Conservation (phyloP, 1,140 invertebrate genomes). For the Lepidurus apus region DNA sequence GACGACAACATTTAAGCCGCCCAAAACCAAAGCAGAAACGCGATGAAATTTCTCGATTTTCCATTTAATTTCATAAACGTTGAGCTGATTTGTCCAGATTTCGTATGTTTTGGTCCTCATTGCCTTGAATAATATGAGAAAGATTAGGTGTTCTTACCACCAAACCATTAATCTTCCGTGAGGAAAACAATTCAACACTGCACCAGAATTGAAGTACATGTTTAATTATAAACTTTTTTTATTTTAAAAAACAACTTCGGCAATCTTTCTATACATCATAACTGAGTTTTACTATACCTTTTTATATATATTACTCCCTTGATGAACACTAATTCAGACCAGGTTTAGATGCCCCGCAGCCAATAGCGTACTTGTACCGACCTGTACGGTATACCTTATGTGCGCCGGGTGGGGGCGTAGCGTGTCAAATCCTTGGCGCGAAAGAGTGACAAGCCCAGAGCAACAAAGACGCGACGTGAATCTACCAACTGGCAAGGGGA, state of each 20-base stretch:
- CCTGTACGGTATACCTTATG: too few relatives aligned
- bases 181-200: conserved; percentile 7
- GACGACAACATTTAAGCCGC: conserved; percentile 73
- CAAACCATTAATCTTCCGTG: neutral
- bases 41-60: conserved; percentile 56
- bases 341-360: too few relatives aligned
- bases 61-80: neutral
- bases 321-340: too few relatives aligned
- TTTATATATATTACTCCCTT: too few relatives aligned
- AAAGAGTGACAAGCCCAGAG: too few relatives aligned
- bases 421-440: too few relatives aligned
- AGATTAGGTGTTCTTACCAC: neutral
- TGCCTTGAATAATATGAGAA: neutral
- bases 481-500: too few relatives aligned
- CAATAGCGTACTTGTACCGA: too few relatives aligned
- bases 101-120: neutral
- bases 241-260: neutral
- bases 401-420: too few relatives aligned
- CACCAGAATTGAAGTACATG: conserved; percentile 13
- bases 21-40: conserved; percentile 92
- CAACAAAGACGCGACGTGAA: too few relatives aligned
- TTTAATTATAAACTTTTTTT: neutral
- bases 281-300: too few relatives aligned
- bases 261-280: too few relatives aligned
- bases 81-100: neutral